Conservation (phyloP, 1,140 invertebrate species). For the Luehdorfia chinensis region DNA sequence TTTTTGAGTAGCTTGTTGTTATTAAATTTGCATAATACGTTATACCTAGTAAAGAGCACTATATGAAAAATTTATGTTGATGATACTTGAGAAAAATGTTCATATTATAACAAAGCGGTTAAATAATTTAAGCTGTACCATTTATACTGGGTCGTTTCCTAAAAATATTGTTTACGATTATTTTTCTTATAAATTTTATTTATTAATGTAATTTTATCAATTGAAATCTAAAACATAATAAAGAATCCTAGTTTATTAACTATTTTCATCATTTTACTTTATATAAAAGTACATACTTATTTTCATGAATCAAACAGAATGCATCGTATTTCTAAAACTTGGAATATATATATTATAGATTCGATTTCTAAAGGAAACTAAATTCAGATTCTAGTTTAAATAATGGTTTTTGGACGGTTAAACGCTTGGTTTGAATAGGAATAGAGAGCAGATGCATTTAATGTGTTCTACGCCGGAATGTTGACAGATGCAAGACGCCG, state of each 20-base stretch:
- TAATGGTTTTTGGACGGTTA: background rate
- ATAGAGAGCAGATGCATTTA: constrained; percentile 3
- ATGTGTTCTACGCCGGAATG: background rate
- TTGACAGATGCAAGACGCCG: constrained; percentile 7
- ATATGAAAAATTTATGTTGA: background rate
- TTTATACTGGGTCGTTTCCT: no score
- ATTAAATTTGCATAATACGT: constrained; percentile 15
- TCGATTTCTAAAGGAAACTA: background rate
- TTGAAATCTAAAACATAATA: no score
- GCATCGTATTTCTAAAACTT: no score
- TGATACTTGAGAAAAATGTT: constrained; percentile 8
- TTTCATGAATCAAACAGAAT: no score
- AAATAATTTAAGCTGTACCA: background rate
- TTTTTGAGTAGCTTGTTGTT: background rate
- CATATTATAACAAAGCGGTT: background rate
- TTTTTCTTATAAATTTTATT: no score
- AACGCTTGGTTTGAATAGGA: constrained; percentile 3
- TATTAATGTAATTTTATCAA: no score
- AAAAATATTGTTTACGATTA: no score
- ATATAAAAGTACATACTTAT: no score
- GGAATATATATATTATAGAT: no score
- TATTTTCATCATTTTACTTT: no score
- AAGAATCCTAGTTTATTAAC: no score
- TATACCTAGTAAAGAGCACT: constrained; percentile 4
- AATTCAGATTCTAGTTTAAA: background rate